Evolutionary conservation across 2,888 invertebrate genomes (phyloP), one percentile per base, ranked within the genome.

Genomic region (Cordilura impudica): DNA sequence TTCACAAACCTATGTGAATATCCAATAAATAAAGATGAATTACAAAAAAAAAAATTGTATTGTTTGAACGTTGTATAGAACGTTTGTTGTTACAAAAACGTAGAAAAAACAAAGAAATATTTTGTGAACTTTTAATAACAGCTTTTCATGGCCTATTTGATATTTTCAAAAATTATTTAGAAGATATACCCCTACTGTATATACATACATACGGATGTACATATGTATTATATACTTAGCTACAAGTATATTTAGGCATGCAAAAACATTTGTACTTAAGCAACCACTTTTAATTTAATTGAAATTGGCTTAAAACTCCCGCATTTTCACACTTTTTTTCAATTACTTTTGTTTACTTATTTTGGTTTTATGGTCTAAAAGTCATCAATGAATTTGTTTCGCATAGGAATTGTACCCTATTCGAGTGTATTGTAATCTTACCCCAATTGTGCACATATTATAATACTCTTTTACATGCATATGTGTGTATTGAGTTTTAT

Each of bases 221-320:
- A 63, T 6, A 26, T 4, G 26, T 26, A 39, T 39, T 39, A n/a
- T n/a, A 39, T 5, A n/a, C 35, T 12, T 4, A 12, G 4, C n/a
- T 3, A 39, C n/a, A n/a, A 5, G n/a, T 10, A 6, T 51, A 18
- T 54, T 61, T 21, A 54, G 69, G 49, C 63, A 39, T 70, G 56
- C 19, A 70, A 49, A 70, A 23, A 60, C 23, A 58, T 65, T 75
- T 73, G 16, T 61, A 60, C 45, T 65, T 61, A 67, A 67, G 43
- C 31, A 75, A 66, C 26, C 67, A 78, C 67, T 78, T 78, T 75
- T 69, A 73, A 58, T 65, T 74, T 76, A 78, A 82, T 78, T 60
- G 71, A 65, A 78, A 78, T 74, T 71, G 73, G 60, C 71, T 74
- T 54, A 66, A 78, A 65, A 70, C 26, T 49, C 75, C 77, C 71